Percentiles rank a stretch among this genome's conserved stretches.
phyloP scores from a whole-genome alignment of 2,888 invertebrate species.

The Oegoconia quadripuncta region DNA sequence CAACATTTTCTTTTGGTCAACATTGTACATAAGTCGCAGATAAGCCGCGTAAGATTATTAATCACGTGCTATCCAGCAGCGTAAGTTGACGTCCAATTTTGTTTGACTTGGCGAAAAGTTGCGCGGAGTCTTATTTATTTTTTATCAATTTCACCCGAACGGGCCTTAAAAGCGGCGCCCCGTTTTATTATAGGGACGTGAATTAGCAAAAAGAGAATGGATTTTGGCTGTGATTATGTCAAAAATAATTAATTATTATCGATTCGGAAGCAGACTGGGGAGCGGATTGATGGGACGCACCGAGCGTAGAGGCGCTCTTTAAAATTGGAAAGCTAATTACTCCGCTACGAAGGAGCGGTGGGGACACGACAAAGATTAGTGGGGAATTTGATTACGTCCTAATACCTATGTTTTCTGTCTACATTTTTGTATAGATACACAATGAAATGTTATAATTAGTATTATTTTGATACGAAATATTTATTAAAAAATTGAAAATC shows the following conservation, averaged over 20 bases:
- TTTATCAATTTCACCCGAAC: constrained; percentile 73
- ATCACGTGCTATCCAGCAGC: constrained; percentile 49
- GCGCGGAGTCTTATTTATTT: constrained; percentile 68
- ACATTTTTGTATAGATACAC: too few relatives aligned
- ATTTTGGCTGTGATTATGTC: constrained; percentile 83
- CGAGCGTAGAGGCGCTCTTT: constrained; percentile 57
- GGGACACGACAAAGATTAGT: constrained; percentile 50
- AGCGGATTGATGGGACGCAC: constrained; percentile 64
- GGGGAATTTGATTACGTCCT: constrained; percentile 32
- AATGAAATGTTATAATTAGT: too few relatives aligned
- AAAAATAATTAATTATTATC: constrained; percentile 87
- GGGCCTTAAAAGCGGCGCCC: constrained; percentile 67
- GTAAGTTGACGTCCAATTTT: constrained; percentile 57
- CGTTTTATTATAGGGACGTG: constrained; percentile 81
- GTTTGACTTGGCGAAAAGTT: constrained; percentile 72
- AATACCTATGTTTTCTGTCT: constrained; percentile 14
- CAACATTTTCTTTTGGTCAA: background rate
- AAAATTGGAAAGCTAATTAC: constrained; percentile 75
- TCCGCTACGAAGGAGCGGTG: constrained; percentile 41
- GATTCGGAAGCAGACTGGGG: constrained; percentile 72
- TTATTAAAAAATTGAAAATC: too few relatives aligned
- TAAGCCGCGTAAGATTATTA: constrained; percentile 51
- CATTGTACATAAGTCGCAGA: background rate
- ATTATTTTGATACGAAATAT: too few relatives aligned
- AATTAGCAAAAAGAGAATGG: constrained; percentile 84